phyloP scores from a whole-genome alignment of 2,797 vertebrate species.

The Microctenopoma steveboyesi region DNA sequence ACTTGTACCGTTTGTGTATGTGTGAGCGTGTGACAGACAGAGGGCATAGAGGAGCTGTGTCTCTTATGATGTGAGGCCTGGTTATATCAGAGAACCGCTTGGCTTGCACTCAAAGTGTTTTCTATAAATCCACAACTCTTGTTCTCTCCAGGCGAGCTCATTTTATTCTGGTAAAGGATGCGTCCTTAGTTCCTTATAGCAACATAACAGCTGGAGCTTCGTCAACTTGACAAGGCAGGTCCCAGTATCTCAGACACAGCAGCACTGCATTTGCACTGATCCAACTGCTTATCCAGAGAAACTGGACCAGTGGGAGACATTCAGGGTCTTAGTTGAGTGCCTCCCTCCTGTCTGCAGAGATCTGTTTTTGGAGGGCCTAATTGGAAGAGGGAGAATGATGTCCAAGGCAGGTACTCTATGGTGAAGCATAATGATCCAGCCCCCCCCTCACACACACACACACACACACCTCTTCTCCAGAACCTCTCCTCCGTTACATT shows the following conservation, averaged over 20 bases:
- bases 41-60: constrained; percentile 18
- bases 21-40: constrained; percentile 26
- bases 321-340: constrained; percentile 68
- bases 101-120: constrained; percentile 41
- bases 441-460: neutral
- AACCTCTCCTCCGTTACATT: constrained; percentile 29
- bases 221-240: constrained; percentile 60
- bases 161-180: constrained; percentile 62
- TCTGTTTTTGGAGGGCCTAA: constrained; percentile 75
- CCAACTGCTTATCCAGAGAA: constrained; percentile 73
- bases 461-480: constrained; percentile 13
- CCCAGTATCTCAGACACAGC: constrained; percentile 48
- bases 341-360: constrained; percentile 62
- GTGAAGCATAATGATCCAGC: constrained; percentile 67
- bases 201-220: constrained; percentile 68
- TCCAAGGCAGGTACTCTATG: constrained; percentile 51
- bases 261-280: constrained; percentile 59
- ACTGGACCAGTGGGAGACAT: constrained; percentile 79
- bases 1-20: constrained; percentile 19
- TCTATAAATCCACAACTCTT: constrained; percentile 58
- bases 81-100: constrained; percentile 61
- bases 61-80: constrained; percentile 31
- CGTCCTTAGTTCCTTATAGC: constrained; percentile 49
- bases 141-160: constrained; percentile 56
- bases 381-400: constrained; percentile 73